phyloP scores from a whole-genome alignment of 2,113 vertebrate genomes.

The Pseudorhombus dupliciocellatus region DNA sequence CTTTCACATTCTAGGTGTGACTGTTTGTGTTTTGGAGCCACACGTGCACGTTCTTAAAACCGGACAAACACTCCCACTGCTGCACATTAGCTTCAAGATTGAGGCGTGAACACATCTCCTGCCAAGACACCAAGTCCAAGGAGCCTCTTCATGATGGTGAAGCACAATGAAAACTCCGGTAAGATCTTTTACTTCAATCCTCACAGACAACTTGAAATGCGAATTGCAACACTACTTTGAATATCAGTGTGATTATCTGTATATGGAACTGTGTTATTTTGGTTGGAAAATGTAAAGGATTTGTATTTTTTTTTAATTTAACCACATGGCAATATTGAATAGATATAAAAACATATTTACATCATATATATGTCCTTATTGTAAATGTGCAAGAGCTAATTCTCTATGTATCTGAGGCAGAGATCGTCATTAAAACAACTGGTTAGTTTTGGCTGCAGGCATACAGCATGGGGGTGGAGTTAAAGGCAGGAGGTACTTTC shows the following conservation, averaged over 20 bases:
- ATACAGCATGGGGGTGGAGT: no score
- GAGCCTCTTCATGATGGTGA: conserved; percentile 16
- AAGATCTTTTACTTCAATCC: conserved; percentile 20
- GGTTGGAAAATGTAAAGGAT: neutral
- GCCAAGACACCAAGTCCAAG: neutral
- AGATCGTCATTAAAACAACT: neutral
- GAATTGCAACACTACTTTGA: neutral
- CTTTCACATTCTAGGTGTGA: neutral
- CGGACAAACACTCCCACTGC: neutral
- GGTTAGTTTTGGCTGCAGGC: no score
- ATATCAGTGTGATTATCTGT: neutral
- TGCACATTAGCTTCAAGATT: neutral
- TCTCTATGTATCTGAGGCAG: no score
- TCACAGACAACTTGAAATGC: neutral
- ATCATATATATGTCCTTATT: neutral
- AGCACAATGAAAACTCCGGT: conserved; percentile 27
- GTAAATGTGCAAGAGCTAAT: no score
- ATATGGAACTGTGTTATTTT: neutral
- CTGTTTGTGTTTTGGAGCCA: conserved; percentile 38
- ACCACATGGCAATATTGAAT: neutral
- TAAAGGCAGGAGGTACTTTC: no score
- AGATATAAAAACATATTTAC: neutral
- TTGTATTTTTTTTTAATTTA: neutral
- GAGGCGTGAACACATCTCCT: conserved; percentile 1
- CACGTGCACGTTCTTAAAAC: conserved; percentile 30